Base-by-base conservation (phyloP, 2,888 invertebrate species). In the Anaspis maculata region DNA sequence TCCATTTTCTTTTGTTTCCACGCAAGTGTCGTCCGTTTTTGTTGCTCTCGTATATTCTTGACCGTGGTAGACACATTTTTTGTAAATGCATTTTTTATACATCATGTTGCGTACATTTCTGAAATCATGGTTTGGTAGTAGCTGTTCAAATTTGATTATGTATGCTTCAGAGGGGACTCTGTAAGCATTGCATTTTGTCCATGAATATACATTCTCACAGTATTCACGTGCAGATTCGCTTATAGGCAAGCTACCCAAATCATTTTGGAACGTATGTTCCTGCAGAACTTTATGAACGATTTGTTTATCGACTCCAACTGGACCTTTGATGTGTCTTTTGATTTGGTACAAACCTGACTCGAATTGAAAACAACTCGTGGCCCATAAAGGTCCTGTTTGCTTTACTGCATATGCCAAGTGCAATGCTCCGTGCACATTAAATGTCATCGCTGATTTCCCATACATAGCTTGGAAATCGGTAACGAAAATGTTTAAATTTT, bases 261-360 rank as follows among this genome's bases (percentile, higher is more conserved):
- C n/a, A n/a, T n/a, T n/a, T n/a, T n/a, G 19, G 19, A 19, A 19
- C 9, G 19, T 19, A 19, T 19, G 5, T 6, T 6, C 9, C 9
- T 19, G 5, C 5, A 19, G 5, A 5, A 24, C 10, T 11, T 24
- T 24, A 7, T 24, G 5, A 10, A 11, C 11, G 5, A 24, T 24
- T 24, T 24, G 24, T 24, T 24, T 5, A 24, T 5, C 24, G 5
- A 24, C 24, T 9, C 24, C 24, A 7, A 24, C 24, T 9, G 24
- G 24, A 7, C 24, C 24, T 24, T 24, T 24, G 4, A 24, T 10
- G 4, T 24, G 24, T 24, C 10, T 5, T 10, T 24, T 24, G 24
- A 24, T 24, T 24, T 11, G 6, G 11, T 9, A 24, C 5, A 24
- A 7, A 10, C 24, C 24, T 10, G 24, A 24, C 12, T 24, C 24